These are phyloP conservation scores for Ifrita kowaldi DNA, from an alignment of 2,113 vertebrate species.

Conservation along the genomic window DNA sequence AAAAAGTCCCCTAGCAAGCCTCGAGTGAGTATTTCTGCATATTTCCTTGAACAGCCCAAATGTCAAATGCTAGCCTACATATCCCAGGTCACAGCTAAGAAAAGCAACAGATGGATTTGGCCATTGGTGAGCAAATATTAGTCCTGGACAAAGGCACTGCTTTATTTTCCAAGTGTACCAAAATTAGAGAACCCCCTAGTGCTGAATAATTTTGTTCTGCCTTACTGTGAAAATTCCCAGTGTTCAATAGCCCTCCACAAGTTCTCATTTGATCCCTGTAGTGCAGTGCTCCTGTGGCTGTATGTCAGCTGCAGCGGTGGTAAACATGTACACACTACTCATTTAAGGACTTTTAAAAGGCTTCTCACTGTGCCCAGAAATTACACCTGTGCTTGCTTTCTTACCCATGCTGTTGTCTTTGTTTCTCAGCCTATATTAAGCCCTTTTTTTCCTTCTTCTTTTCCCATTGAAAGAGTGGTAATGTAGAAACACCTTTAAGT, in stretches of 20 bases:
- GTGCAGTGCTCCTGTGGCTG: conserved; percentile 30
- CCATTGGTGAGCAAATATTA: background rate
- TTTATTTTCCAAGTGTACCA: conserved; percentile 33
- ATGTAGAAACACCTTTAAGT: background rate
- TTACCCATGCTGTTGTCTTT: conserved; percentile 36
- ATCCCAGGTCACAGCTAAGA: background rate
- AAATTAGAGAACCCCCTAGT: conserved; percentile 54
- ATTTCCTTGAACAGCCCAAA: background rate
- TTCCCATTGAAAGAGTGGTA: background rate
- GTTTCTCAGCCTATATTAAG: conserved; percentile 31
- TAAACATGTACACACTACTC: conserved; percentile 56
- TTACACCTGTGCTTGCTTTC: conserved; percentile 63
- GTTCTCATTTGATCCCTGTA: conserved; percentile 58
- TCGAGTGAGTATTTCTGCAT: background rate
- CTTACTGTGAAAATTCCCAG: conserved; percentile 60
- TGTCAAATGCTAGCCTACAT: background rate
- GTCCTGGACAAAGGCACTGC: conserved; percentile 9
- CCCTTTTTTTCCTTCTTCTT: background rate
- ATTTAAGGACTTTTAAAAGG: conserved; percentile 65
- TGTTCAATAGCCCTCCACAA: conserved; percentile 60
- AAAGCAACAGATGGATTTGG: background rate
- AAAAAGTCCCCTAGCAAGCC: background rate
- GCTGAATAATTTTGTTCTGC: conserved; percentile 60
- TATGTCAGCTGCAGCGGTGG: conserved; percentile 46
- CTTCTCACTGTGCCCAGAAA: conserved; percentile 60